Conservation (phyloP, 1,140 invertebrate species). For the Venturia canescens region DNA sequence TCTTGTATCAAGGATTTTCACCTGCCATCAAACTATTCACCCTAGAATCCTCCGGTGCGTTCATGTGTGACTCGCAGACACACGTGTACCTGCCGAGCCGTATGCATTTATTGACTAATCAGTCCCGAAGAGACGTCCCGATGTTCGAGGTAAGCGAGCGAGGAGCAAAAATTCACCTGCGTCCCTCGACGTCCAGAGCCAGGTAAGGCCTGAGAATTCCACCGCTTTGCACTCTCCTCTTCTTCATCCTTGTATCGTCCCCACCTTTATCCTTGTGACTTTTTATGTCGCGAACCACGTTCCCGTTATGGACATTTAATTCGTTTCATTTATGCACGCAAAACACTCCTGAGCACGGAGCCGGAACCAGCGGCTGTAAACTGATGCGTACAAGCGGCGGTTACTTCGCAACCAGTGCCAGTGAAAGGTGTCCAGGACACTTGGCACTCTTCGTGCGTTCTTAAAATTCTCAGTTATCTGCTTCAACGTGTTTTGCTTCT, state of each 20-base stretch:
- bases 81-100: background rate
- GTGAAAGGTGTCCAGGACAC: slow-evolving; percentile 22
- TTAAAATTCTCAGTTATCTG: background rate
- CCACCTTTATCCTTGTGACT: background rate
- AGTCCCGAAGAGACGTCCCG: slow-evolving; percentile 13
- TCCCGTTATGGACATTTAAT: slow-evolving; percentile 47
- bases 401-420: background rate
- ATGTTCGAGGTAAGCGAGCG: slow-evolving; percentile 25
- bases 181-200: slow-evolving; percentile 36
- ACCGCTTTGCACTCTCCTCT: background rate
- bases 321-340: slow-evolving; percentile 45
- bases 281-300: slow-evolving; percentile 15
- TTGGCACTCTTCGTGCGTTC: background rate
- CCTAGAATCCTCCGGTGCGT: background rate
- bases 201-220: slow-evolving; percentile 19
- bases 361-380: slow-evolving; percentile 15
- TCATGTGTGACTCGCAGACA: background rate
- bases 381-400: slow-evolving; percentile 27
- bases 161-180: slow-evolving; percentile 47
- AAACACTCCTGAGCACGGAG: slow-evolving; percentile 20
- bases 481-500: background rate
- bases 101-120: slow-evolving; percentile 44
- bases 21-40: slow-evolving; percentile 39
- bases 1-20: slow-evolving; percentile 12
- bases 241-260: background rate